Evolutionary conservation across 1,140 invertebrate species (phyloP), one percentile per base, ranked within the genome.

Genomic region (Neuroterus valhalla): DNA sequence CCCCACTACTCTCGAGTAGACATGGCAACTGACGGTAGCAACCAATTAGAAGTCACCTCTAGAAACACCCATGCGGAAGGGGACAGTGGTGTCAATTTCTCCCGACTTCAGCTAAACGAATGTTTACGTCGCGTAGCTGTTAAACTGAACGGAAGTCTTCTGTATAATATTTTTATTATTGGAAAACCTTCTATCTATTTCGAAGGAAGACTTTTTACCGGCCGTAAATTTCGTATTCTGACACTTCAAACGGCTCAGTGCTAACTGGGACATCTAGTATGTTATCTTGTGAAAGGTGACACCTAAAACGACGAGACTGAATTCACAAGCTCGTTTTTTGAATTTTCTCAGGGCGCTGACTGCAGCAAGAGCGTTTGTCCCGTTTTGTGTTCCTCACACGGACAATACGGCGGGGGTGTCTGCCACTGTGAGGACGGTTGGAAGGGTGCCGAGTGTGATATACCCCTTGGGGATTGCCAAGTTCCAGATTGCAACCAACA

Each of bases 381-480:
- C 43, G 96, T 98, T 3, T 91, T 99, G 69, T 99, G 98, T 91
- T 98, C 96, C 76, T 97, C 96, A 72, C 97, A 99, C 85, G 98
- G 98, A 26, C 94, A 97, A 83, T 99, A 99, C 87, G 95, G 96
- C 23, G 96, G 96, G 66, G 98, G 98, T 17, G 91, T 97, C 78
- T 99, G 98, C 90, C 95, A 97, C 84, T 99, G 98, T 89, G 96
- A 98, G 88, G 95, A 97, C 82, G 97, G 98, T 55, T 99, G 96
- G 96, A 98, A 98, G 91, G 98, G 98, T 42, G 92, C 94, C 21
- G 97, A 99, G 91, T 99, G 98, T 90, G 96, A 98, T 88, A 93
- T 98, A 74, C 96, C 96, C 42, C 94, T 96, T 76, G 93, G 94
- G 76, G 97, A 98, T 90, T 98, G 97, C 89, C 95, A 97, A 90